Base-by-base conservation (phyloP, 2,797 vertebrate genomes). In the Arctocebus calabarensis region DNA sequence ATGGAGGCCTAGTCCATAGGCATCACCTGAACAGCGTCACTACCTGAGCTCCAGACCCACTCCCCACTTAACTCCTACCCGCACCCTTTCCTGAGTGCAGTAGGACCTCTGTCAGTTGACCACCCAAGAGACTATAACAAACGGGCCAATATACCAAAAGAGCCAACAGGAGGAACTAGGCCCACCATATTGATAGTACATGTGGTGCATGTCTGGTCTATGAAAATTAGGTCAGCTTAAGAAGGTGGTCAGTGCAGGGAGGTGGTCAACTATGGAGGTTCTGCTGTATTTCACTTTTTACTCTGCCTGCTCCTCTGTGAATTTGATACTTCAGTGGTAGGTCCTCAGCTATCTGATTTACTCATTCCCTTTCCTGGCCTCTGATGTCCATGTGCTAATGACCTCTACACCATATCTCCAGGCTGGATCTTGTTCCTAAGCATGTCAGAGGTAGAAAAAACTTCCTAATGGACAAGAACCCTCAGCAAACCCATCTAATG, bases 331-430 rank as follows among this genome's bases (percentile, higher is more conserved):
- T 62, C 5, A 0, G 0, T 1, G 0, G 23, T 1, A 34, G 71
- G 14, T 34, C 57, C 75, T 83, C 10, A 2, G 32, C 45, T 48
- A 23, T 64, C 19, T 3, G 1, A 5, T 66, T 19, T 52, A 23
- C 23, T 83, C 12, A 7, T 78, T 86, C 19, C 4, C 57, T 27
- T 61, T 70, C 52, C 8, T 55, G 5, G 32, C 34, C 84, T 62
- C 23, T 23, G 6, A 0, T 1, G 17, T 1, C 61, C 43, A 4
- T 1, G 0, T 1, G 34, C 68, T 17, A 40, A 9, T 32, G 25
- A 32, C 64, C 29, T 5, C 48, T 25, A 34, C 7, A 32, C 12
- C 34, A 52, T 0, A 1, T 45, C 32, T 23, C n/a, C 34, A 84
- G 87, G 34, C 74, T 34, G 2, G 2, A 29, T 29, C 45, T 19